Evolutionary conservation across 2,797 vertebrate genomes (phyloP).

Genomic region (Anguilla obscura): DNA sequence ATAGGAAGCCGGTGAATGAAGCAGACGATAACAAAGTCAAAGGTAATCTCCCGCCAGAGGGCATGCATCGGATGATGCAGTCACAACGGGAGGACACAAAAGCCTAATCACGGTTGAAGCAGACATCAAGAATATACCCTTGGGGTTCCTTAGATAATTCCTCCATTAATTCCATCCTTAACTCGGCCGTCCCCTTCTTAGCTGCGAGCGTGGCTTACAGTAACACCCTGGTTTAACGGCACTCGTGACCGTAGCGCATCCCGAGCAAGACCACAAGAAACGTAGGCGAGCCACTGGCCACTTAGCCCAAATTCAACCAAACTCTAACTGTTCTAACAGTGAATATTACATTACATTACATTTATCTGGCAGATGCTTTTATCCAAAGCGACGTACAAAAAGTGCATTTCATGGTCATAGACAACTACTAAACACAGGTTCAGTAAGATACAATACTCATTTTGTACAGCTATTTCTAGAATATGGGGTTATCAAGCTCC

Average conservation of each 20-base stretch:
- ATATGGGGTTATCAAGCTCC: no score
- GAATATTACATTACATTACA: no score
- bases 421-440: no score
- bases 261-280: not conserved
- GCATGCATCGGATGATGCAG: not conserved
- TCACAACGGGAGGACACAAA: not conserved
- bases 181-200: not conserved
- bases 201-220: not conserved
- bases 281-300: no score
- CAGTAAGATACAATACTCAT: no score
- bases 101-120: not conserved
- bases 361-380: no score
- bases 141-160: not conserved
- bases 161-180: not conserved
- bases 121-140: not conserved
- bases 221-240: not conserved
- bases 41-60: not conserved
- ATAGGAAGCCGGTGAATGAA: not conserved
- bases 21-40: not conserved
- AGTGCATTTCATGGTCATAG: no score
- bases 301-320: not conserved
- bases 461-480: no score
- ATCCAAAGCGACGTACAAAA: no score
- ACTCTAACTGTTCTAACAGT: no score
- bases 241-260: not conserved